Conservation (phyloP, 53 echinoderm and acorn worm genomes). For the Paelopatides confundens region DNA sequence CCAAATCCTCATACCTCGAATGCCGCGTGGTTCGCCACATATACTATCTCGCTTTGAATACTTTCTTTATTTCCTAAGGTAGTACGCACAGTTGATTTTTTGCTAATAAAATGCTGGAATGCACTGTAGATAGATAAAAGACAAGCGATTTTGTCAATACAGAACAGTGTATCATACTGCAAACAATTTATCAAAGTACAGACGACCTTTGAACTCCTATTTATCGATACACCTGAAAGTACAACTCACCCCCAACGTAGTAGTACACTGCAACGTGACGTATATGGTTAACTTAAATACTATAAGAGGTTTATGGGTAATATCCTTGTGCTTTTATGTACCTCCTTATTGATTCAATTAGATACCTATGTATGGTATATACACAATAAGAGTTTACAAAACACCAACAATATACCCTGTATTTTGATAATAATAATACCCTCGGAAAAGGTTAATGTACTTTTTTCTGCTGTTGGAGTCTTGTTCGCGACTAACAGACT, state of each 20-base stretch:
- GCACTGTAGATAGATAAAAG: no score
- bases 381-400: not conserved
- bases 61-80: no score
- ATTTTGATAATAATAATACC: not conserved
- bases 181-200: not conserved
- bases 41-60: no score
- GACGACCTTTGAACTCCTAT: not conserved
- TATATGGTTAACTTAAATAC: not conserved
- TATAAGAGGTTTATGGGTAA: slow-evolving; percentile 23
- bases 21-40: no score
- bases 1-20: no score
- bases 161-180: no score
- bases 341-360: slow-evolving; percentile 25
- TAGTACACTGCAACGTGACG: not conserved
- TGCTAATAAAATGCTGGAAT: no score
- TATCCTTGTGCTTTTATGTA: not conserved
- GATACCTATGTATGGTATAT: not conserved
- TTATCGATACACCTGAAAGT: slow-evolving; percentile 18
- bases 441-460: slow-evolving; percentile 9
- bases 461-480: slow-evolving; percentile 6
- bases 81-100: no score
- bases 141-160: no score
- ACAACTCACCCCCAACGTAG: slow-evolving; percentile 2
- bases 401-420: not conserved
- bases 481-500: not conserved